Evolutionary conservation across 2,888 invertebrate species (phyloP), one percentile per base, ranked within the genome.

Genomic region (Diachrysia chrysitis): DNA sequence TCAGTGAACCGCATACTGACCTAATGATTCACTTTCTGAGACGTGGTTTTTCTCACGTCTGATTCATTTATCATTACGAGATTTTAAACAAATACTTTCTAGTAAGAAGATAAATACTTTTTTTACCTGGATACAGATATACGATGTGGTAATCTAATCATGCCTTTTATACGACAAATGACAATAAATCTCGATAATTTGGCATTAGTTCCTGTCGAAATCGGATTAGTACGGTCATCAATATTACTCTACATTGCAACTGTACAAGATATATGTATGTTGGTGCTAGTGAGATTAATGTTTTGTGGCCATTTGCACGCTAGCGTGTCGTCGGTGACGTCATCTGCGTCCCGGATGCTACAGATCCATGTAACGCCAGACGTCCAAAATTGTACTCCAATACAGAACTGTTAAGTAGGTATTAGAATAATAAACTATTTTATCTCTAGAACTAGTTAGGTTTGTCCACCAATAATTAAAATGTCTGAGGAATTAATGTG

Each of bases 111-210:
- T 19, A 51, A 51, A 51, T 51, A 12, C 21, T 21, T 19, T 19
- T 19, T 10, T 9, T 9, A 19, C 21, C 10, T 51, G 21, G 12
- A 7, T 51, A 19, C 21, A 51, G n/a, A 42, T 0, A 21, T 51
- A 21, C 21, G 19, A 51, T 51, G 19, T 12, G 58, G 63, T 80
- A 84, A 85, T 86, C 83, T 87, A 79, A 86, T 87, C 85, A 62
- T 57, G 46, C 58, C 69, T 73, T 32, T 29, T 29, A 29, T 75
- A 42, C 16, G 42, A 42, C 14, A 42, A 78, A 79, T 85, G 82
- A 84, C 78, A 85, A 86, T 83, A 85, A 84, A 86, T 85, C 81
- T 85, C 75, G 77, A 84, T 85, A 82, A 74, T 68, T 79, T 71
- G 42, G 69, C 77, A 79, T 82, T 80, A 79, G 63, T 71, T 66